phyloP scores from a whole-genome alignment of 23 tunicate genomes.

The Ciona savignyi region DNA sequence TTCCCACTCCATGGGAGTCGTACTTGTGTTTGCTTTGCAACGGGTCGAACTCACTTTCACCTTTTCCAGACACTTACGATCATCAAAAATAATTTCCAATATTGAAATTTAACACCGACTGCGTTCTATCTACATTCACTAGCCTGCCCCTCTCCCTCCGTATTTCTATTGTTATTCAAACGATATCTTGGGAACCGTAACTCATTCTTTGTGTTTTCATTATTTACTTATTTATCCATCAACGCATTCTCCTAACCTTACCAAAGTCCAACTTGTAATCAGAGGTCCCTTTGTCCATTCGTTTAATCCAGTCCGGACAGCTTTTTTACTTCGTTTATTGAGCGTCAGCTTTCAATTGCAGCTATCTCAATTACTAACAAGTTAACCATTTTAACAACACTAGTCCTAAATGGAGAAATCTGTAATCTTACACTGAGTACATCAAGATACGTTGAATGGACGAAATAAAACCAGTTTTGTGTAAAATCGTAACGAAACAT shows the following conservation, averaged over 20 bases:
- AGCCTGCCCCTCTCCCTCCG: neutral
- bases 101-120: neutral
- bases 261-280: neutral
- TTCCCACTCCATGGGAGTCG: too few relatives aligned
- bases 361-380: neutral
- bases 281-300: neutral
- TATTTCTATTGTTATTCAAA: neutral
- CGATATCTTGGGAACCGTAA: neutral
- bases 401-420: neutral
- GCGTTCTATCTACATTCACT: neutral
- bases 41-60: too few relatives aligned
- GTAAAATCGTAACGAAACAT: too few relatives aligned
- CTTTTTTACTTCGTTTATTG: neutral
- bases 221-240: neutral
- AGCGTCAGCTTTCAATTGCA: neutral
- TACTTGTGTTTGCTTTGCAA: too few relatives aligned
- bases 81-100: neutral
- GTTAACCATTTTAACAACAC: neutral
- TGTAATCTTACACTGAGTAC: neutral
- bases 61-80: too few relatives aligned
- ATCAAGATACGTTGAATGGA: too few relatives aligned
- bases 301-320: neutral
- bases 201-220: neutral
- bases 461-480: too few relatives aligned
- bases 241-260: neutral